These are phyloP conservation scores for Tinea semifulvella DNA, from an alignment of 2,888 invertebrate genomes.

Conservation along the genomic window DNA sequence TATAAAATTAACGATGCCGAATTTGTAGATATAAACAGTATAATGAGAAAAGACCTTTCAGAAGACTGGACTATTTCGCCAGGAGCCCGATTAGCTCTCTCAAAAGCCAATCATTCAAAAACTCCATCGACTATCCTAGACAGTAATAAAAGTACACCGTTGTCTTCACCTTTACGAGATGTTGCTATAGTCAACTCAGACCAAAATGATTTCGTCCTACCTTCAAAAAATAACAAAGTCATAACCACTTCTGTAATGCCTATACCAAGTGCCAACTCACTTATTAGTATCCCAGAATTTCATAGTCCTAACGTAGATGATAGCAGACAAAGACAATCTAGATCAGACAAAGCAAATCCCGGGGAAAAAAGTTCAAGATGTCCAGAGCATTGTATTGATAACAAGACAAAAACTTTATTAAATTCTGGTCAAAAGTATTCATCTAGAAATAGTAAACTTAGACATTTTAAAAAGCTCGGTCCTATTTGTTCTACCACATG, in stretches of 20 bases:
- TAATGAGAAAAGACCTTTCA: not conserved
- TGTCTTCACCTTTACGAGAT: not conserved
- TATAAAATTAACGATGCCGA: not conserved
- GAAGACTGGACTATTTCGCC: not conserved
- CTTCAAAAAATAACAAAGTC: not conserved
- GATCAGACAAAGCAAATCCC: constrained; percentile 15
- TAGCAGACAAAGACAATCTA: constrained; percentile 7
- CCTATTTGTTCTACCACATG: constrained; percentile 5
- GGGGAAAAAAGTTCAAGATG: constrained; percentile 15
- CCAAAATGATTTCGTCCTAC: too few relatives aligned
- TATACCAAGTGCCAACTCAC: not conserved
- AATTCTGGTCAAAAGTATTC: constrained; percentile 16
- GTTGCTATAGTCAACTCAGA: not conserved
- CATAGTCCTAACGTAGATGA: not conserved
- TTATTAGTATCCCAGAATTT: not conserved
- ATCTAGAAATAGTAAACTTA: constrained; percentile 5
- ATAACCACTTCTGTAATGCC: not conserved
- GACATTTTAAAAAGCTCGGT: not conserved
- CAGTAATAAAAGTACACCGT: not conserved
- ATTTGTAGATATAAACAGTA: too few relatives aligned
- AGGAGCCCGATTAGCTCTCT: constrained; percentile 10
- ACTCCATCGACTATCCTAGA: not conserved
- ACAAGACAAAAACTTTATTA: constrained; percentile 15
- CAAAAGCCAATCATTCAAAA: not conserved
- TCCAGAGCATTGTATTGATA: constrained; percentile 16